Evolutionary conservation across 2,888 invertebrate species (phyloP).

Genomic region (Luperina testacea): DNA sequence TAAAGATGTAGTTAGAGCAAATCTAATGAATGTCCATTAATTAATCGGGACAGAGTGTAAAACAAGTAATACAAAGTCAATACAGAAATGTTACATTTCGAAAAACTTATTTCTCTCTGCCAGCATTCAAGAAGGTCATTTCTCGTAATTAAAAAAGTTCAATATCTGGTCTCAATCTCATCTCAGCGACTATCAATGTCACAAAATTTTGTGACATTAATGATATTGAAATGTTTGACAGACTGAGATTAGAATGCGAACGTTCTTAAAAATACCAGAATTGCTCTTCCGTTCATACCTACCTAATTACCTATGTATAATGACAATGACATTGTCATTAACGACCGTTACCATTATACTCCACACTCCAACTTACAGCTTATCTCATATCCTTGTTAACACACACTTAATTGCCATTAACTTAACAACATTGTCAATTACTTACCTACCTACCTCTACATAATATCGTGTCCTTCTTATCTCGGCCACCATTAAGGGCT

Average conservation of each 20-base stretch:
- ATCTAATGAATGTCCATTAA: background rate
- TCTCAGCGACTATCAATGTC: too few relatives aligned
- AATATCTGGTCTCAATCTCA: too few relatives aligned
- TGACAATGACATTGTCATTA: background rate
- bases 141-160: too few relatives aligned
- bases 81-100: background rate
- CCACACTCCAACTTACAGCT: slow-evolving; percentile 21
- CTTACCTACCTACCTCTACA: background rate
- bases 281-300: background rate
- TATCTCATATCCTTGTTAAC: slow-evolving; percentile 61
- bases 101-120: too few relatives aligned
- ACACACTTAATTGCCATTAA: slow-evolving; percentile 63
- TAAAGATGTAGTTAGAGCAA: background rate
- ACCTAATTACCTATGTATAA: background rate
- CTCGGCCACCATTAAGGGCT: slow-evolving; percentile 62
- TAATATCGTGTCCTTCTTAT: slow-evolving; percentile 56
- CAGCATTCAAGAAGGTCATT: too few relatives aligned
- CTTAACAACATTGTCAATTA: slow-evolving; percentile 56
- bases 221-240: too few relatives aligned
- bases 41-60: background rate
- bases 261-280: too few relatives aligned
- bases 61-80: background rate
- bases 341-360: background rate
- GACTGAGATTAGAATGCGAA: too few relatives aligned
- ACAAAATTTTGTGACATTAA: too few relatives aligned